Base-by-base conservation (phyloP, 2,888 invertebrate genomes). In the Cetonia aurata region DNA sequence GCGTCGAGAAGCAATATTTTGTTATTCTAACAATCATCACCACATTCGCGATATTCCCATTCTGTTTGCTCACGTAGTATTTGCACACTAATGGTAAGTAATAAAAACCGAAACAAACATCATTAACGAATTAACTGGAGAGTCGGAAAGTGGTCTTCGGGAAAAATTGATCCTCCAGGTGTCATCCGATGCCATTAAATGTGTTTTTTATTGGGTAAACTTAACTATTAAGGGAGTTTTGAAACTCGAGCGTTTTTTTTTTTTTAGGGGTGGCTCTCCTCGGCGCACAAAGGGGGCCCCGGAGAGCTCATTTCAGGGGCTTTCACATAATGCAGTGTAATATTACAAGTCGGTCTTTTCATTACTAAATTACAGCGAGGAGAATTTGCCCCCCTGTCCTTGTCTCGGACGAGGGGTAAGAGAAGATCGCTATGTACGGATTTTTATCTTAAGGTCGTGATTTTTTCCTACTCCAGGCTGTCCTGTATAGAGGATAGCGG, bases 271-370 rank as follows among this genome's bases (percentile, higher is more conserved):
- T 79, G 80, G 78, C 74, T 76, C 74, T 69, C 50, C 50, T 13
- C 62, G 19, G 75, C 69, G 75, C 73, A 80, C 79, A 80, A 82
- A 81, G 80, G 82, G 67, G 48, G 25, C 52, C 50, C 50, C 57
- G 56, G 52, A 77, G 75, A 78, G 79, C 80, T 83, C 83, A 81
- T 82, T 83, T 83, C 82, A 83, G 82, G 81, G 82, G 82, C 82
- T 82, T 78, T 79, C 80, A 76, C 79, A 78, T 78, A 79, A 79
- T 77, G 75, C 75, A 78, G 82, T 81, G 80, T 82, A 81, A 78
- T 78, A 78, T 83, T 82, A 82, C 82, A 77, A 76, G 76, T 77
- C 76, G 74, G 75, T 74, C 74, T 80, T 69, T 77, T 79, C 80
- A 80, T 81, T 81, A 80, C 79, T 77, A 78, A 79, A 79, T 80